phyloP scores from a whole-genome alignment of 2,888 invertebrate species.

The Limnephilus lunatus region DNA sequence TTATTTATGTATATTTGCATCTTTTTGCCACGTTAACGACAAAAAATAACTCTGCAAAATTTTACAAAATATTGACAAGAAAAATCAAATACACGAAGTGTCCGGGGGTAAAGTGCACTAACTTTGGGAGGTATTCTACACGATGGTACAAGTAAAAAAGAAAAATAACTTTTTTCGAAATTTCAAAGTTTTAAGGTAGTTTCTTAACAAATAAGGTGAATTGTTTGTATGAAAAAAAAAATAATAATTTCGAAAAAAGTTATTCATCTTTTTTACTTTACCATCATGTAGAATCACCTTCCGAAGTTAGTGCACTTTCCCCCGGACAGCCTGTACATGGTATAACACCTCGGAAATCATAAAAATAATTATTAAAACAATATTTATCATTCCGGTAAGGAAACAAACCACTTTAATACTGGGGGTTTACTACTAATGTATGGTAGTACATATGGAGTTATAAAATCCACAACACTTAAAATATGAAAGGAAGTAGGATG shows the following conservation, averaged over 20 bases:
- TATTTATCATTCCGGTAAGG: not conserved
- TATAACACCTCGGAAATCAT: not conserved
- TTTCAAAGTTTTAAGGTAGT: too few species aligned
- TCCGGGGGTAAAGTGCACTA: too few species aligned
- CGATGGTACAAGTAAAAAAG: too few species aligned
- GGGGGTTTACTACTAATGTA: constrained; percentile 41
- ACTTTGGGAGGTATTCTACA: too few species aligned
- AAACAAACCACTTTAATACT: constrained; percentile 57
- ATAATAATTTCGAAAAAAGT: too few species aligned
- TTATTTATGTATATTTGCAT: not conserved
- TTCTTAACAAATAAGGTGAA: too few species aligned
- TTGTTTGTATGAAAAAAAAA: too few species aligned
- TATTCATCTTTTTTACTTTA: too few species aligned
- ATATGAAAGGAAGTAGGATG: constrained; percentile 68
- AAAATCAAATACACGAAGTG: not conserved
- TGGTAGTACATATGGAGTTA: constrained; percentile 68
- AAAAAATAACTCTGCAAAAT: not conserved
- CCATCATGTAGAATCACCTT: too few species aligned
- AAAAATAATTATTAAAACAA: not conserved
- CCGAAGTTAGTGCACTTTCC: too few species aligned
- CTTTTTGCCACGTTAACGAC: not conserved
- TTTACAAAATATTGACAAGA: not conserved
- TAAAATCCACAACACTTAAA: constrained; percentile 74
- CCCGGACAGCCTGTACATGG: not conserved
- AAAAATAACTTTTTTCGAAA: too few species aligned